phyloP scores from a whole-genome alignment of 2,888 invertebrate genomes.

The Ptychoptera albimana region DNA sequence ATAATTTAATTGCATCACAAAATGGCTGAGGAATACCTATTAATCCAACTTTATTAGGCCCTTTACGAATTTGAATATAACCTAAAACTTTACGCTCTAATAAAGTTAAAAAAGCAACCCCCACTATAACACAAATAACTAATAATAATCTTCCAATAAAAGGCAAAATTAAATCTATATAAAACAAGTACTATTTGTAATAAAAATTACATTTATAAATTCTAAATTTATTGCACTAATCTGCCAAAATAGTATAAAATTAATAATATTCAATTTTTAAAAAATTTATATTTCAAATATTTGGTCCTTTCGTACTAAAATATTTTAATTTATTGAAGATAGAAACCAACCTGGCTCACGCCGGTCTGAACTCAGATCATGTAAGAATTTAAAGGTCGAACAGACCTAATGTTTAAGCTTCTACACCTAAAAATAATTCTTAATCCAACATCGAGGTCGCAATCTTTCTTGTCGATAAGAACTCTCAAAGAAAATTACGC shows the following conservation, averaged over 20 bases:
- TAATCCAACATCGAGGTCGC: slow-evolving; percentile 86
- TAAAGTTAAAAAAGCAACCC: slow-evolving; percentile 54
- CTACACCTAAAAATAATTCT: slow-evolving; percentile 47
- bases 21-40: slow-evolving; percentile 50
- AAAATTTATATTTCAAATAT: slow-evolving; percentile 38
- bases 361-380: slow-evolving; percentile 83
- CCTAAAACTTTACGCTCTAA: slow-evolving; percentile 55
- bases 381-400: slow-evolving; percentile 72
- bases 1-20: slow-evolving; percentile 56
- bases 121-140: slow-evolving; percentile 42
- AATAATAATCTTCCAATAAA: slow-evolving; percentile 34
- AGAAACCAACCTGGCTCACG: slow-evolving; percentile 75
- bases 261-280: slow-evolving; percentile 17
- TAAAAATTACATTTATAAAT: slow-evolving; percentile 41
- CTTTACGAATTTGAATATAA: slow-evolving; percentile 57
- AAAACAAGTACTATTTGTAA: slow-evolving; percentile 40
- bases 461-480: slow-evolving; percentile 57
- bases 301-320: slow-evolving; percentile 70
- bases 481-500: slow-evolving; percentile 63
- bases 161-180: slow-evolving; percentile 33
- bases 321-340: slow-evolving; percentile 44
- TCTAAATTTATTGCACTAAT: slow-evolving; percentile 56
- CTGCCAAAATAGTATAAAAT: slow-evolving; percentile 42
- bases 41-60: slow-evolving; percentile 52
- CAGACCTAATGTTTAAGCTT: slow-evolving; percentile 54